phyloP scores from a whole-genome alignment of 2,888 invertebrate genomes.

The Limnephilus lunatus region DNA sequence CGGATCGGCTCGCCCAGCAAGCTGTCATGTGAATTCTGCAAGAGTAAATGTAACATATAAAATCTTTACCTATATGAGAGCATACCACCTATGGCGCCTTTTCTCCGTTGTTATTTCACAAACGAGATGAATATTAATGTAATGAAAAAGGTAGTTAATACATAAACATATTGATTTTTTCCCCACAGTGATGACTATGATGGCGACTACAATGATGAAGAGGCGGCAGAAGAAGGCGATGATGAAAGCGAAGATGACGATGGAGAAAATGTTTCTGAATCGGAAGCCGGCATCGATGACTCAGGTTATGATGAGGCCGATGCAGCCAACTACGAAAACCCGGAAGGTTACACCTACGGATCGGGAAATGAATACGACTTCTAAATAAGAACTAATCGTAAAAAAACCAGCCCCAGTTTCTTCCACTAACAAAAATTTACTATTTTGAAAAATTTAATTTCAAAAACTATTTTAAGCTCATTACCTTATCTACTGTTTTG shows the following conservation, averaged over 20 bases:
- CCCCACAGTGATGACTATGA: slow-evolving; percentile 46
- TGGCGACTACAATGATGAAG: slow-evolving; percentile 49
- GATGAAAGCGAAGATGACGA: slow-evolving; percentile 67
- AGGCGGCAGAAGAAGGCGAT: slow-evolving; percentile 65
- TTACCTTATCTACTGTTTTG: not conserved
- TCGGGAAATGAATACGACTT: slow-evolving; percentile 73
- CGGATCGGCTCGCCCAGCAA: too few species aligned
- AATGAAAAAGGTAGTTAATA: not conserved
- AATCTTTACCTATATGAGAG: too few species aligned
- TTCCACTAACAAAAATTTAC: not conserved
- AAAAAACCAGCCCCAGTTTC: not conserved
- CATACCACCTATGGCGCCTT: not conserved
- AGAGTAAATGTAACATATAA: too few species aligned
- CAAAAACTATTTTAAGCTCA: not conserved
- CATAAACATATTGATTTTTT: not conserved
- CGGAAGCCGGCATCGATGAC: slow-evolving; percentile 70
- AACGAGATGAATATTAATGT: not conserved
- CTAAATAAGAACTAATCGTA: slow-evolving; percentile 66
- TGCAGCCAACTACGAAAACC: slow-evolving; percentile 73
- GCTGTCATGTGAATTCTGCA: too few species aligned
- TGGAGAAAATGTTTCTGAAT: slow-evolving; percentile 45
- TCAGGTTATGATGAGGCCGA: slow-evolving; percentile 75
- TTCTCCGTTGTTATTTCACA: not conserved
- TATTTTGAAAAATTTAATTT: too few species aligned
- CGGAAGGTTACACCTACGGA: slow-evolving; percentile 74